phyloP scores from a whole-genome alignment of 2,888 invertebrate genomes.

The Eudemis profundana region DNA sequence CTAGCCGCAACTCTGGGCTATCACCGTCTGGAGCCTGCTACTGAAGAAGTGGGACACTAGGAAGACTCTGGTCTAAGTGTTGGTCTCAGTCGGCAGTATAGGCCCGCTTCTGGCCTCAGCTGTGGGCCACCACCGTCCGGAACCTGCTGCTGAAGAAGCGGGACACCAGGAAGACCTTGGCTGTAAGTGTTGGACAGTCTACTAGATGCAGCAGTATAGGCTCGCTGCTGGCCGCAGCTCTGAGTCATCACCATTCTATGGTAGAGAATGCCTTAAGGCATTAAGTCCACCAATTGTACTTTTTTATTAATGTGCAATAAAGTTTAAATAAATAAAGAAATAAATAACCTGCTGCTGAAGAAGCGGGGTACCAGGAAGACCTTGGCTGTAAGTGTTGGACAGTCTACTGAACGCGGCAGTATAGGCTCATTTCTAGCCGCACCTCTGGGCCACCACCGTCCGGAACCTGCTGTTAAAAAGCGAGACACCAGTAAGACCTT shows the following conservation, averaged over 20 bases:
- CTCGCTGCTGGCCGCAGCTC: background rate
- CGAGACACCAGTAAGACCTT: slow-evolving; percentile 91
- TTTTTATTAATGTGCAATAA: too few relatives aligned
- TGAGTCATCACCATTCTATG: too few relatives aligned
- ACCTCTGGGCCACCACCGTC: slow-evolving; percentile 90
- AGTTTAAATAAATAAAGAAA: slow-evolving; percentile 55
- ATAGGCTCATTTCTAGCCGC: slow-evolving; percentile 82
- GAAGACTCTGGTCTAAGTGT: slow-evolving; percentile 89
- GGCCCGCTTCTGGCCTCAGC: slow-evolving; percentile 86
- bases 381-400: background rate
- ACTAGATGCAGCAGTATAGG: background rate
- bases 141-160: slow-evolving; percentile 91
- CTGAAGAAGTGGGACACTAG: slow-evolving; percentile 91
- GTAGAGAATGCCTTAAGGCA: too few relatives aligned
- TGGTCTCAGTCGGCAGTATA: slow-evolving; percentile 59
- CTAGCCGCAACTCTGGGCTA: too few relatives aligned
- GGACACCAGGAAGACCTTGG: slow-evolving; percentile 90
- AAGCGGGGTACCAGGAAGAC: slow-evolving; percentile 86
- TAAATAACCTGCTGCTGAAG: slow-evolving; percentile 91
- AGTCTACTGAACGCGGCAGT: background rate
- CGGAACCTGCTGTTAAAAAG: slow-evolving; percentile 91
- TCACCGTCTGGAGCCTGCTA: slow-evolving; percentile 90
- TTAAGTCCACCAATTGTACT: too few relatives aligned
- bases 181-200: slow-evolving; percentile 81
- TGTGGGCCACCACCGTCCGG: slow-evolving; percentile 91